A percentile compares a stretch with the other conserved stretches of the same genome.
Conservation (phyloP, 2,888 invertebrate genomes). For the Odontothrips loti region DNA sequence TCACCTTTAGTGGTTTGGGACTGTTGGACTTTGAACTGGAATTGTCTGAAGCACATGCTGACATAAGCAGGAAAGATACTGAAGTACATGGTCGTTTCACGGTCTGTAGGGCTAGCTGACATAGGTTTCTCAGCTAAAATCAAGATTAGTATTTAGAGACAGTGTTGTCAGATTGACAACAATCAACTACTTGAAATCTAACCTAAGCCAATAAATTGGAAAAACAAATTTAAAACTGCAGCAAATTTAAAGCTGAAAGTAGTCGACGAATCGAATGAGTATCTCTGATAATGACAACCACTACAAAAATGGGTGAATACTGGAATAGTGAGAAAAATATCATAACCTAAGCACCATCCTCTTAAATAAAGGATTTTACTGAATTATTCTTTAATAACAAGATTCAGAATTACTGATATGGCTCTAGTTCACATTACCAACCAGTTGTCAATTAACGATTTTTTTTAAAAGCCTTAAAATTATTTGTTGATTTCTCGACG, state of each 20-base stretch:
- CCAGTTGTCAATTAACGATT: too few relatives aligned
- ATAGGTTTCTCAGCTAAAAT: background rate
- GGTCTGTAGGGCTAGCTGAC: background rate
- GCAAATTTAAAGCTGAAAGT: background rate
- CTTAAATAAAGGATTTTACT: background rate
- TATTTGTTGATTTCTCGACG: background rate
- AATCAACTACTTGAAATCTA: background rate
- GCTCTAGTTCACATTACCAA: too few relatives aligned
- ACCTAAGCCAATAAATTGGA: too few relatives aligned
- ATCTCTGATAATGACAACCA: background rate
- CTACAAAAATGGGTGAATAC: background rate
- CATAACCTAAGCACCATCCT: background rate
- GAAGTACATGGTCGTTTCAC: background rate
- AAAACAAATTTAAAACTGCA: background rate
- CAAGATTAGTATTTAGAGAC: too few relatives aligned
- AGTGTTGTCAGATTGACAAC: too few relatives aligned
- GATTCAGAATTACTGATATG: background rate
- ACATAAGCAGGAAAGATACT: background rate
- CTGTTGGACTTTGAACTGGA: background rate
- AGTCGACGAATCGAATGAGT: background rate
- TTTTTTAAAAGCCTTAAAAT: background rate
- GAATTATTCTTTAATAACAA: background rate
- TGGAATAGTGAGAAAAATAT: background rate
- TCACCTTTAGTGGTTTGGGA: background rate
- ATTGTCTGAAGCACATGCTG: background rate